phyloP scores from a whole-genome alignment of 2,888 invertebrate genomes.

The Chymomyza fuscimana region DNA sequence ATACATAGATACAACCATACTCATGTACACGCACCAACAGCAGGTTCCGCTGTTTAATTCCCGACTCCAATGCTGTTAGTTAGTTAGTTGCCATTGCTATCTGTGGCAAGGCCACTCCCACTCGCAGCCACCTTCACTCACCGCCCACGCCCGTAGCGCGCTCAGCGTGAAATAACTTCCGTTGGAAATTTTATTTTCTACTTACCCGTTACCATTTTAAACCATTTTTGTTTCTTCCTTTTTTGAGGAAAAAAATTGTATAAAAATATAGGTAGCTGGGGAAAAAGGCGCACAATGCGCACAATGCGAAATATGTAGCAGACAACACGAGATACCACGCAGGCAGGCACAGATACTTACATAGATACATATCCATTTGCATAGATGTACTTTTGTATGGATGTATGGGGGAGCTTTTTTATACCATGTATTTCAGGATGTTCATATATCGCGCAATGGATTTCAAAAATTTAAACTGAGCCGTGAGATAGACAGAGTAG shows the following conservation, averaged over 20 bases:
- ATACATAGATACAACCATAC: constrained; percentile 10
- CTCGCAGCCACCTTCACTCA: constrained; percentile 11
- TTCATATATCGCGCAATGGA: background rate
- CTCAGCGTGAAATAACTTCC: constrained; percentile 77
- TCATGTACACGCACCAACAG: constrained; percentile 34
- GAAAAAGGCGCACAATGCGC: constrained; percentile 57
- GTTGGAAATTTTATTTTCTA: constrained; percentile 70
- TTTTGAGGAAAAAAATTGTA: constrained; percentile 8
- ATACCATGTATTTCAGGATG: background rate
- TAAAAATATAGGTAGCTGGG: background rate
- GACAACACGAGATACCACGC: constrained; percentile 9
- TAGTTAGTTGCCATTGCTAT: constrained; percentile 48
- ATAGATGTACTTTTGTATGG: constrained; percentile 2
- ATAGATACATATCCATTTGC: constrained; percentile 6
- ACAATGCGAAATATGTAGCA: constrained; percentile 29
- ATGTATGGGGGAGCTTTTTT: background rate
- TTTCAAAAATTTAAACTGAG: too few relatives aligned
- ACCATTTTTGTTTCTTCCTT: constrained; percentile 33
- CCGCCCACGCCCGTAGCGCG: constrained; percentile 23
- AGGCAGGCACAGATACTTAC: constrained; percentile 10
- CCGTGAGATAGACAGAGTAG: too few relatives aligned
- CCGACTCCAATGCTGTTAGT: constrained; percentile 50
- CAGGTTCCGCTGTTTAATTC: constrained; percentile 66
- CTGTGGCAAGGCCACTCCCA: constrained; percentile 32
- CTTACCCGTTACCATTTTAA: constrained; percentile 59